Percentiles rank a stretch among this genome's conserved stretches.
Evolutionary conservation across 2,113 vertebrate genomes (phyloP).

Genomic region (Lagenorhynchus albirostris): DNA sequence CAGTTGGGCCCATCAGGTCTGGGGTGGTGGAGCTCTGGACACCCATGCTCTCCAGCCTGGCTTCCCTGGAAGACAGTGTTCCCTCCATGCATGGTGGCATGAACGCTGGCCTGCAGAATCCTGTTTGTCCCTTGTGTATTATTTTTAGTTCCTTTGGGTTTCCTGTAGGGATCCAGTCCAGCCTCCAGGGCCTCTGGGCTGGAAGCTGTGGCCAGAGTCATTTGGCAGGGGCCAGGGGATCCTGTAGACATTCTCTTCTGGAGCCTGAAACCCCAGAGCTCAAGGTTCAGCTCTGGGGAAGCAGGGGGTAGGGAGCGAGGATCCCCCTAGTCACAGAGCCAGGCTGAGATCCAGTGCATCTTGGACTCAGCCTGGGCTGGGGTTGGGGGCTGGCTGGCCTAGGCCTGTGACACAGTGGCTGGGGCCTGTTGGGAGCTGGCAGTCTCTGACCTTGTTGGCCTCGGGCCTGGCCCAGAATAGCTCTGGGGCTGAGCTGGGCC

Average conservation of each 20-base stretch:
- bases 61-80: not conserved
- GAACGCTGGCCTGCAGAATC: not conserved
- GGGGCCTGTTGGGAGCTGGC: constrained; percentile 45
- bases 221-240: not conserved
- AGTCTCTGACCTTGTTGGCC: constrained; percentile 33
- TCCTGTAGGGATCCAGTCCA: constrained; percentile 39
- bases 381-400: not conserved
- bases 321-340: not conserved
- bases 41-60: not conserved
- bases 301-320: not conserved
- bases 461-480: constrained; percentile 52
- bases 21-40: not conserved
- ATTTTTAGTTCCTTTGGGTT: constrained; percentile 54
- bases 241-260: not conserved
- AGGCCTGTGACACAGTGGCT: not conserved
- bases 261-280: not conserved
- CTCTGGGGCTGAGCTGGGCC: not conserved
- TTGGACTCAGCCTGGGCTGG: not conserved
- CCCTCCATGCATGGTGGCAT: not conserved
- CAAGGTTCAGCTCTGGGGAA: not conserved
- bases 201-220: not conserved
- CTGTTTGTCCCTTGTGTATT: not conserved
- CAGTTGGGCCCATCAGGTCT: not conserved
- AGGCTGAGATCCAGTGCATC: not conserved
- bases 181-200: not conserved